Base-by-base conservation (phyloP, 2,888 invertebrate genomes). In the Notodonta dromedarius region DNA sequence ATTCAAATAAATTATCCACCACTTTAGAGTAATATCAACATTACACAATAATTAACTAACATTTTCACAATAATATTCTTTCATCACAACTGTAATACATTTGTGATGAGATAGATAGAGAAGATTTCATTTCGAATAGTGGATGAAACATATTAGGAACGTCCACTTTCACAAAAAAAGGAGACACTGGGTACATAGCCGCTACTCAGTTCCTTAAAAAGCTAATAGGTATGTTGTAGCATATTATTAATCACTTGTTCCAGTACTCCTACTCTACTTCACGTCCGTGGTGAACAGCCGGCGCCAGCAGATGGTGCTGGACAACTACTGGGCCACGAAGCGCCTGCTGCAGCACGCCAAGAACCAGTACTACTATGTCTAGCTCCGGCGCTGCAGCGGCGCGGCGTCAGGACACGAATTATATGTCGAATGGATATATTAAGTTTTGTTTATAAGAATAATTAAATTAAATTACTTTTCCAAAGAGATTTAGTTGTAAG, bases 261-360 rank as follows among this genome's bases (percentile, higher is more conserved):
- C 82, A 88, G 88, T 80, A 6, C 60, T 83, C 11, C 69, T 88
- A 16, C 83, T 85, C 53, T 91, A 89, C 77, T 85, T 84, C 56
- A 79, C 85, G 0, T 82, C 82, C 0, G 85, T 91, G 42, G 84
- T 91, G 62, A 79, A 86, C 77, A 90, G 90, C 62, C 76, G 87
- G 4, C 72, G 89, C 4, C 74, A 79, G 46, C 82, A 90, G 72
- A 77, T 90, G 68, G 59, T 80, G 9, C 67, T 70, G 3, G 83
- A 86, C 46, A 70, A 78, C 46, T 77, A 80, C 60, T 80, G 83
- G 57, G 79, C 82, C 0, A 77, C 81, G 14, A 79, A 82, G 51
- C 74, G 77, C 5, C 73, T 85, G 58, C 76, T 84, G 72, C 66
- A 74, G 44, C 74, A 73, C 44, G 74, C 77, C 0, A 78, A 73